Percentiles rank a stretch among this genome's conserved stretches.
Conservation (phyloP, 2,888 invertebrate genomes). For the Aethes cnicana region DNA sequence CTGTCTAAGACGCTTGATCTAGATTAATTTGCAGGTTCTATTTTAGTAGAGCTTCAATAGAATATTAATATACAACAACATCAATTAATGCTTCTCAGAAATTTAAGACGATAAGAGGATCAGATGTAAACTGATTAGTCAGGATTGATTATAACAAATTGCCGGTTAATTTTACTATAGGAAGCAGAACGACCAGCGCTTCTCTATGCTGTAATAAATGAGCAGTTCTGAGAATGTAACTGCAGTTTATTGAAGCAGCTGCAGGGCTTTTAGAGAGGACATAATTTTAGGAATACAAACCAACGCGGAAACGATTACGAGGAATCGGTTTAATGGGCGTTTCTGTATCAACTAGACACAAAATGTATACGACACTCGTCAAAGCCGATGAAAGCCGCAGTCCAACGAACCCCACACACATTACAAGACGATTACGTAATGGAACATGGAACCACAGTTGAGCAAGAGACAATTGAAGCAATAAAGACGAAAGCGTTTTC, state of each 20-base stretch:
- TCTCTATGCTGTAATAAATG: conserved; percentile 6
- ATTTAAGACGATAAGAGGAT: background rate
- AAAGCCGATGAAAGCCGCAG: conserved; percentile 38
- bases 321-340: conserved; percentile 9
- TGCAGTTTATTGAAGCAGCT: conserved; percentile 18
- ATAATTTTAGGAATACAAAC: conserved; percentile 21
- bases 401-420: conserved; percentile 64
- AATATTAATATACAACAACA: background rate
- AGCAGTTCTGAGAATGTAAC: conserved; percentile 22
- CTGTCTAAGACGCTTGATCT: conserved; percentile 3
- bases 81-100: conserved; percentile 4
- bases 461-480: conserved; percentile 74
- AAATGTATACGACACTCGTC: conserved; percentile 19
- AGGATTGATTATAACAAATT: conserved; percentile 8
- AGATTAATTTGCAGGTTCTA: conserved; percentile 1
- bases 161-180: conserved; percentile 3
- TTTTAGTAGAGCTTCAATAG: background rate
- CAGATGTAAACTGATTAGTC: conserved; percentile 6
- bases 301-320: conserved; percentile 22
- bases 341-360: conserved; percentile 10
- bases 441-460: conserved; percentile 56
- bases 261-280: conserved; percentile 21
- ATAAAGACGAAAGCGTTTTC: conserved; percentile 69
- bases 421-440: conserved; percentile 66
- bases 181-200: conserved; percentile 2